A percentile compares a stretch with the other conserved stretches of the same genome.
These are phyloP conservation scores for Chaetops frenatus DNA, from an alignment of 2,113 vertebrate genomes.

Conservation along the genomic window DNA sequence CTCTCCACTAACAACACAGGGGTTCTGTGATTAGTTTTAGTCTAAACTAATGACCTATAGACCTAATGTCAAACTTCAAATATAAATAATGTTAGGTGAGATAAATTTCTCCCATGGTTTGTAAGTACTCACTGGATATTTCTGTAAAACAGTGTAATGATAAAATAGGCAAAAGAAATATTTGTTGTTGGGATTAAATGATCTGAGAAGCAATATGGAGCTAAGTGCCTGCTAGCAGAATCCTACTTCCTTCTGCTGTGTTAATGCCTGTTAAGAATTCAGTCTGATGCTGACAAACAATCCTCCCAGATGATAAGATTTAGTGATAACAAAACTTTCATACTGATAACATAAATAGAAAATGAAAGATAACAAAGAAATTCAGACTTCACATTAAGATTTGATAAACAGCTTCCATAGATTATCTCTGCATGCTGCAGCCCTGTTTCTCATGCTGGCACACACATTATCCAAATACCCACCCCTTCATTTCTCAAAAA, in stretches of 20 bases:
- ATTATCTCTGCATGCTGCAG: background rate
- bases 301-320: background rate
- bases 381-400: background rate
- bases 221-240: background rate
- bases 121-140: background rate
- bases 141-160: background rate
- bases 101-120: background rate
- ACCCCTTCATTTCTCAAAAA: background rate
- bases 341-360: background rate
- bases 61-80: background rate
- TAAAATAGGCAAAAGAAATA: background rate
- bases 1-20: background rate
- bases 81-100: background rate
- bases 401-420: background rate
- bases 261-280: background rate
- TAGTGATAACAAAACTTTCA: background rate
- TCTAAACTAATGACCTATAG: too few species aligned
- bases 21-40: background rate
- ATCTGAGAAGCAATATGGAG: background rate
- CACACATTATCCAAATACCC: background rate
- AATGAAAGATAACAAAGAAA: constrained; percentile 1
- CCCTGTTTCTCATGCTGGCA: background rate
- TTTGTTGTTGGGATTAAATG: background rate
- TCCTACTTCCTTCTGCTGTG: background rate
- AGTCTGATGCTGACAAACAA: background rate